A percentile compares a stretch with the other conserved stretches of the same genome.
These are phyloP conservation scores for Leptarthrus brevirostris DNA, from an alignment of 2,888 invertebrate genomes.

Conservation along the genomic window DNA sequence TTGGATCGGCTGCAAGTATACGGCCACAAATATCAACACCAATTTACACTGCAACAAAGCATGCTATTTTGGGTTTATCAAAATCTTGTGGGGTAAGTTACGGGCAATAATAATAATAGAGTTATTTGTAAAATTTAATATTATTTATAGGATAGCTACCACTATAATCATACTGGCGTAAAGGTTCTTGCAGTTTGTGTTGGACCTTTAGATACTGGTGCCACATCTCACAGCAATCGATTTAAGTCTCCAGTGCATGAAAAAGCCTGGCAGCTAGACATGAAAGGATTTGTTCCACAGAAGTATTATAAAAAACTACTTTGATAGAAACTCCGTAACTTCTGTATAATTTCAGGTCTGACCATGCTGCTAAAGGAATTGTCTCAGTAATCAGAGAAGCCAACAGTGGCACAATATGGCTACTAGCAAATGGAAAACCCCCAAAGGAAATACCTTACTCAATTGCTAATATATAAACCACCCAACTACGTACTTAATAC, in stretches of 20 bases:
- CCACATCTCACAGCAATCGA: conserved; percentile 77
- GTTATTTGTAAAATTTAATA: not conserved
- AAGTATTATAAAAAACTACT: too few relatives aligned
- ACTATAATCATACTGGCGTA: conserved; percentile 78
- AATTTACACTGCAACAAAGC: conserved; percentile 82
- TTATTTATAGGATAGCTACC: conserved; percentile 74
- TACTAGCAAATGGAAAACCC: conserved; percentile 76
- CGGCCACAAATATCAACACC: conserved; percentile 79
- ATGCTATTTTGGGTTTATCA: conserved; percentile 79
- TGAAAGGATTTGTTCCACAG: conserved; percentile 73
- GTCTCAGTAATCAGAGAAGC: conserved; percentile 75
- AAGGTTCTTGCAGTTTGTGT: conserved; percentile 79
- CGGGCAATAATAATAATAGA: too few relatives aligned
- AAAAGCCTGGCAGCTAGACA: conserved; percentile 78
- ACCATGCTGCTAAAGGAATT: conserved; percentile 76
- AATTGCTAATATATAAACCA: conserved; percentile 53
- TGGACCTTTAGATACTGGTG: conserved; percentile 75
- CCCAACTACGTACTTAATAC: not conserved
- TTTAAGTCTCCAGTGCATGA: conserved; percentile 79
- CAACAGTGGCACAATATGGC: conserved; percentile 79
- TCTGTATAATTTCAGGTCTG: conserved; percentile 70
- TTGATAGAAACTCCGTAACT: too few relatives aligned
- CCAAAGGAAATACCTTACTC: conserved; percentile 69
- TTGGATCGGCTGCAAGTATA: conserved; percentile 78
- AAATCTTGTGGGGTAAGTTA: conserved; percentile 76